These are phyloP conservation scores for Blomia tropicalis DNA, from an alignment of 2,888 invertebrate species.

Conservation along the genomic window DNA sequence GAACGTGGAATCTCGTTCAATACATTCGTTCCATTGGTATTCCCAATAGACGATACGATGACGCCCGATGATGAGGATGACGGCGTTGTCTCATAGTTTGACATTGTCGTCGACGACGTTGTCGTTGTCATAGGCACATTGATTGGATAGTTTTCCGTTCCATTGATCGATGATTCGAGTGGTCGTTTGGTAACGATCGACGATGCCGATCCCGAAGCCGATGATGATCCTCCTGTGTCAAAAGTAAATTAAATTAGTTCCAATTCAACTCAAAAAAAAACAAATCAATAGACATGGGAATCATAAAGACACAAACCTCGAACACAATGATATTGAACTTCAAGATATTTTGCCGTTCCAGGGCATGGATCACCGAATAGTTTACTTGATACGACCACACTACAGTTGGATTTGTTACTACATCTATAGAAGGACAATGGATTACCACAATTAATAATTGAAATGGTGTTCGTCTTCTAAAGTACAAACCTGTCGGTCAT, in stretches of 20 bases:
- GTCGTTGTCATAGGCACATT: no score
- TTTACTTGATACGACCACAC: conserved; percentile 32
- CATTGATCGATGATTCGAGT: background rate
- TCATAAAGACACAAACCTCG: conserved; percentile 26
- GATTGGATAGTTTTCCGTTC: no score
- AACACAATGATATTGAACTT: conserved; percentile 44
- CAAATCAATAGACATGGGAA: background rate
- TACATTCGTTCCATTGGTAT: no score
- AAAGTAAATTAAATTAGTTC: background rate
- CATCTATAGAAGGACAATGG: conserved; percentile 32
- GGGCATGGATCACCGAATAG: conserved; percentile 45
- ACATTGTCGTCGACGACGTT: no score
- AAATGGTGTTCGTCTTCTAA: background rate
- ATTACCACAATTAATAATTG: background rate
- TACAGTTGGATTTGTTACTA: conserved; percentile 32
- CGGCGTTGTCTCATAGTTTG: no score
- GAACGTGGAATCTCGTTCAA: no score
- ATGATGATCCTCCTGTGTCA: background rate
- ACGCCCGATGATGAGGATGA: no score
- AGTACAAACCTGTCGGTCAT: conserved; percentile 60
- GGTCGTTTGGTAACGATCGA: conserved; percentile 1
- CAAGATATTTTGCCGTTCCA: conserved; percentile 46
- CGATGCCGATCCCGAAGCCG: no score
- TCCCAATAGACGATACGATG: no score
- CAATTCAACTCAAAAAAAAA: background rate